Conservation (phyloP, 2,888 invertebrate genomes). For the Scaptomyza caliginosa region DNA sequence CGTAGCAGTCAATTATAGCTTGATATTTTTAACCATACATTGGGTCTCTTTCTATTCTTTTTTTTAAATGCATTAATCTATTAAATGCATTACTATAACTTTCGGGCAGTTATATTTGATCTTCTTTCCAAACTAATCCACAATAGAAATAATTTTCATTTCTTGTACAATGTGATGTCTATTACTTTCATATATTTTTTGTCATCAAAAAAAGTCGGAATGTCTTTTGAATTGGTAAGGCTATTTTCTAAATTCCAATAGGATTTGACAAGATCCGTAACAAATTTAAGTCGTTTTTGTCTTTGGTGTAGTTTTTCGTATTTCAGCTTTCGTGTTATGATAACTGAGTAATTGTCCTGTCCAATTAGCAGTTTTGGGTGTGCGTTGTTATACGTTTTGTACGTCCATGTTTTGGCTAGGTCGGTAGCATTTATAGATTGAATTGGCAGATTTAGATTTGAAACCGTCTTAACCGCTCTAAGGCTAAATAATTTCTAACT, state of each 20-base stretch:
- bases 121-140: background rate
- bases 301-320: background rate
- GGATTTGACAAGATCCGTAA: background rate
- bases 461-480: too few species aligned
- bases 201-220: background rate
- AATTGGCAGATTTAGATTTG: too few species aligned
- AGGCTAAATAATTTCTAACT: too few species aligned
- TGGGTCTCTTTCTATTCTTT: too few species aligned
- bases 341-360: too few species aligned
- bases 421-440: too few species aligned
- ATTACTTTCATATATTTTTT: background rate
- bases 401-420: too few species aligned
- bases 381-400: too few species aligned
- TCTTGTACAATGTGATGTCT: background rate
- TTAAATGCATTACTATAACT: background rate
- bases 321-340: too few species aligned
- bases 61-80: background rate
- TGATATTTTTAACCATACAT: too few species aligned
- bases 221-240: background rate
- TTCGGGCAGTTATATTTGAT: background rate
- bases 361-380: too few species aligned
- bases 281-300: background rate
- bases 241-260: background rate
- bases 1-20: background rate
- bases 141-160: background rate